These are phyloP conservation scores for Avahi laniger DNA, from an alignment of 2,797 vertebrate genomes.

Conservation along the genomic window DNA sequence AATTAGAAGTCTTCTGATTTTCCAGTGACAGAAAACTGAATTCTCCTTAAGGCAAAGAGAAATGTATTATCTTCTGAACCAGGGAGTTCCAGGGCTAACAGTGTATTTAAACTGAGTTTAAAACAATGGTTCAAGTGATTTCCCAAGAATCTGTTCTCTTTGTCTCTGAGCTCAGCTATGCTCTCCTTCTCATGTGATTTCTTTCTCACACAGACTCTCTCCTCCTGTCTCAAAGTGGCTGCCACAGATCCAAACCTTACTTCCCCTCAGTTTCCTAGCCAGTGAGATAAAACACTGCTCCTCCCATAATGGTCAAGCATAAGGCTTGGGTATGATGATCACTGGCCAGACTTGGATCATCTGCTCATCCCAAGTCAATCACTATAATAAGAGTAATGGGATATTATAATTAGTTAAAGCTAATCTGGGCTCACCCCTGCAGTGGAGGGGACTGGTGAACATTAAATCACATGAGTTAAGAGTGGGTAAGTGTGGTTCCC, in stretches of 20 bases:
- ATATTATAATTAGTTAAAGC: neutral
- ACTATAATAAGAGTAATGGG: neutral
- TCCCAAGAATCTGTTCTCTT: neutral
- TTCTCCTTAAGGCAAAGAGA: neutral
- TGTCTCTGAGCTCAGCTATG: neutral
- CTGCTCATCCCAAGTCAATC: neutral
- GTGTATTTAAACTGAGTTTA: neutral
- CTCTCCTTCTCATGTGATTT: neutral
- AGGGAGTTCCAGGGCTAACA: neutral
- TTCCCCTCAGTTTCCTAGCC: neutral
- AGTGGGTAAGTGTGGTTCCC: neutral
- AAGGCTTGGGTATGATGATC: neutral
- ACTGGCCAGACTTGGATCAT: neutral
- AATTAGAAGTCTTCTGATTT: neutral
- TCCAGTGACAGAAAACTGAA: neutral
- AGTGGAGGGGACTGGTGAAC: fast-evolving
- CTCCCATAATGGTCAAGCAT: neutral
- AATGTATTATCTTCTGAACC: neutral
- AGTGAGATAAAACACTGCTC: neutral
- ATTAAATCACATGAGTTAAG: neutral
- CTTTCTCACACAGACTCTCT: neutral
- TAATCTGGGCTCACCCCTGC: neutral
- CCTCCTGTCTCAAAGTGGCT: neutral
- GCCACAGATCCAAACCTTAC: neutral
- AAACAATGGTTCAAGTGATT: neutral